These are phyloP conservation scores for Tetragonula carbonaria DNA, from an alignment of 2,888 invertebrate species.

Conservation along the genomic window DNA sequence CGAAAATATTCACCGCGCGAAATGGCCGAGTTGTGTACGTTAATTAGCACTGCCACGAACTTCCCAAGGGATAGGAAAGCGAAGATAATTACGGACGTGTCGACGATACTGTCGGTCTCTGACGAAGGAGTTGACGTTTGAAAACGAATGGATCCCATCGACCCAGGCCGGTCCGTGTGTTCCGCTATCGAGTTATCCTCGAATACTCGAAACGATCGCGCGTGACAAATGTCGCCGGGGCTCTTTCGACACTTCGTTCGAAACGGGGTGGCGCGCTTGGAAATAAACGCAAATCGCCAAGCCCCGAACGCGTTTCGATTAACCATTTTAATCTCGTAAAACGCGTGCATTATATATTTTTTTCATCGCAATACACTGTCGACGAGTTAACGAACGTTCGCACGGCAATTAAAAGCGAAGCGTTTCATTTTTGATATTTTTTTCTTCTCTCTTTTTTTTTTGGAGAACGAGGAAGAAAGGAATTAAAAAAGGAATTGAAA, in stretches of 20 bases:
- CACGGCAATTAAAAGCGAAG: background rate
- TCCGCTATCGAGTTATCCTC: constrained; percentile 55
- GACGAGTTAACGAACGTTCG: background rate
- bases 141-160: constrained; percentile 70
- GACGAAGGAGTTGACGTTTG: constrained; percentile 70
- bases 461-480: background rate
- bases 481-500: constrained; percentile 4
- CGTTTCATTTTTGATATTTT: background rate
- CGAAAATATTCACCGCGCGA: constrained; percentile 66
- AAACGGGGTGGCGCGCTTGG: background rate
- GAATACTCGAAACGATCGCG: constrained; percentile 45
- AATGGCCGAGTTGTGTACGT: constrained; percentile 69
- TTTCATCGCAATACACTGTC: background rate
- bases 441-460: too few relatives aligned
- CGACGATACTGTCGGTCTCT: constrained; percentile 70
- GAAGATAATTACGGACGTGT: constrained; percentile 71
- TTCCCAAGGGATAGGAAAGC: constrained; percentile 68
- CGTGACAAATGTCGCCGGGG: constrained; percentile 50
- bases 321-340: constrained; percentile 31
- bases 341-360: constrained; percentile 3
- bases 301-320: constrained; percentile 20
- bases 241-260: constrained; percentile 43
- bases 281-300: constrained; percentile 17
- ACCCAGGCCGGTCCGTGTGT: constrained; percentile 15
- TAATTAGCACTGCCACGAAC: constrained; percentile 67